Conservation (phyloP, 2,113 vertebrate genomes). For the Scatophagus argus region DNA sequence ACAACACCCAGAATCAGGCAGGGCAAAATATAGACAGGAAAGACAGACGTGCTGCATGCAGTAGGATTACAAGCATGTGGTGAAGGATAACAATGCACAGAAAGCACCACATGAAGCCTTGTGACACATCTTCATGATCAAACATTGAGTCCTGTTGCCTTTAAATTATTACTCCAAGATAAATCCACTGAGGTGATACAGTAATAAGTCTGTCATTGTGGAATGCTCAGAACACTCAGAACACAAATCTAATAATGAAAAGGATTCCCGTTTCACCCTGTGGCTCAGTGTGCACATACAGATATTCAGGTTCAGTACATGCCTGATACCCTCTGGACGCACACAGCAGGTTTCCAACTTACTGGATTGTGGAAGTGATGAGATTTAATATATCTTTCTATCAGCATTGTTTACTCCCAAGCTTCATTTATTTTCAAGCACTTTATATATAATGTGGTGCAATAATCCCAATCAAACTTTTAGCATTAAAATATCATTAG, state of each 20-base stretch:
- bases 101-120: constrained; percentile 6
- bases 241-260: constrained; percentile 23
- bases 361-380: no score
- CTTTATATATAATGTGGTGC: background rate
- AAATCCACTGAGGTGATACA: constrained; percentile 23
- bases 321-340: background rate
- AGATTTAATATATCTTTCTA: no score
- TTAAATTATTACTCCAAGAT: constrained; percentile 20
- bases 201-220: constrained; percentile 53
- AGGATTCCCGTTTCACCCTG: constrained; percentile 17
- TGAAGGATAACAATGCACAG: constrained; percentile 4
- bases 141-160: constrained; percentile 28
- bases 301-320: constrained; percentile 1
- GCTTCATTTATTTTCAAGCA: no score
- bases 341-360: no score
- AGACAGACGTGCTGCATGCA: constrained; percentile 11
- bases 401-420: no score
- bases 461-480: background rate
- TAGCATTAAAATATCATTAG: no score
- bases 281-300: background rate
- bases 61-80: constrained; percentile 18
- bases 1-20: background rate
- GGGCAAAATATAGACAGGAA: background rate
- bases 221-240: constrained; percentile 53
- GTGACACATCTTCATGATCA: constrained; percentile 33